Evolutionary conservation across 2,797 vertebrate genomes (phyloP).

Genomic region (Distichodus sexfasciatus): DNA sequence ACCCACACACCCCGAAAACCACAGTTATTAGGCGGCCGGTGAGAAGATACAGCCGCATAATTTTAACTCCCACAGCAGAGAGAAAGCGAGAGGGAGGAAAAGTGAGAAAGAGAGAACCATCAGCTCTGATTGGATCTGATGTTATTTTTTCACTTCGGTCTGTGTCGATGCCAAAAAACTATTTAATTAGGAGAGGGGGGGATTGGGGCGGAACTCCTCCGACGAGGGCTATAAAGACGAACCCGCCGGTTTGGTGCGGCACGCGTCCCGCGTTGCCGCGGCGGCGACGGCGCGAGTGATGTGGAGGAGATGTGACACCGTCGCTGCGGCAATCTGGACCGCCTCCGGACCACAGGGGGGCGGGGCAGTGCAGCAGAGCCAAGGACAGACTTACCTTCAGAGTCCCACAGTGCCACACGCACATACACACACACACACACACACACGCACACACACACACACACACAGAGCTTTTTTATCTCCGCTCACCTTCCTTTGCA

Average conservation of each 20-base stretch:
- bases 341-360: conserved; percentile 53
- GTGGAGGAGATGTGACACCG: conserved; percentile 70
- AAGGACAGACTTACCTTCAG: conserved; percentile 75
- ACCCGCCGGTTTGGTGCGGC: conserved; percentile 16
- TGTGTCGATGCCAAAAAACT: conserved; percentile 1
- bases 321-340: conserved; percentile 64
- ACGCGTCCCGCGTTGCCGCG: conserved; percentile 57
- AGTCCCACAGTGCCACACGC: conserved; percentile 57
- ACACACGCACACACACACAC: conserved; percentile 34
- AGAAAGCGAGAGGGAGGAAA: conserved; percentile 15
- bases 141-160: not conserved
- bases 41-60: conserved; percentile 47
- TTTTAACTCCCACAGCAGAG: conserved; percentile 14
- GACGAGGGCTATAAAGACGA: conserved; percentile 16
- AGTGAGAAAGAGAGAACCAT: conserved; percentile 20
- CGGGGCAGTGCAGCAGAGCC: conserved; percentile 50
- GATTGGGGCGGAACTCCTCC: conserved; percentile 29
- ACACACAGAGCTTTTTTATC: conserved; percentile 9
- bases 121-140: conserved; percentile 28
- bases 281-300: conserved; percentile 60
- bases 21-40: conserved; percentile 51
- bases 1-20: conserved; percentile 24
- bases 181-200: conserved; percentile 38
- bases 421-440: conserved; percentile 51
- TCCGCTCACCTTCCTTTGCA: conserved; percentile 28